Evolutionary conservation across 1,140 invertebrate genomes (phyloP), one percentile per base, ranked within the genome.

Genomic region (Phocides pigmalion): DNA sequence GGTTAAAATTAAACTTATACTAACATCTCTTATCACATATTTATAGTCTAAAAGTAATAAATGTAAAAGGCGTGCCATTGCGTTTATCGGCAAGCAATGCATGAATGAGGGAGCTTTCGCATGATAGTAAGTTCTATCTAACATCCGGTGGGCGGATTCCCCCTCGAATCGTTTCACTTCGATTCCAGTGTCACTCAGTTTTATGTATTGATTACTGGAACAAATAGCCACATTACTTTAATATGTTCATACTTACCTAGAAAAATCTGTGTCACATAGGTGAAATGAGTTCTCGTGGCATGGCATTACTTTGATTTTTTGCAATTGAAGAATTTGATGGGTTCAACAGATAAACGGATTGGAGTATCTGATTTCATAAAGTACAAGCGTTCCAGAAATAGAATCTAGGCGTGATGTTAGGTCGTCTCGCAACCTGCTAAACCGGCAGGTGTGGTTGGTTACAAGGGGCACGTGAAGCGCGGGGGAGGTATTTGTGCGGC

Each of bases 361-460:
- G n/a, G 20, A 46, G 41, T 63, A 53, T 44, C 42, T 51, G 54
- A 59, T 51, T 66, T 66, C 44, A 66, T 42, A 25, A 41, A 54
- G 35, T 59, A 58, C 49, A 42, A 20, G 46, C 54, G 51, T 51
- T 66, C 70, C 72, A 76, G 72, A 84, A 85, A 82, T 83, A 85
- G 84, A 80, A 82, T 82, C 75, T 84, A 85, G 79, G 77, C 76
- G 79, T 67, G 70, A 74, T 70, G 80, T 74, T 82, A 81, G 82
- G 77, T 81, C 66, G 81, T 73, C 62, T 77, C 72, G 79, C 76
- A 80, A 82, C 78, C 81, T 84, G 84, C 75, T 75, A 74, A 82
- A 87, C 85, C 81, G 77, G 79, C 84, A 83, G 84, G 79, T 84
- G 81, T 79, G 78, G 75, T 75, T 79, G 78, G 75, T 75, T 81